A percentile compares a stretch with the other conserved stretches of the same genome.
Evolutionary conservation across 2,797 vertebrate genomes (phyloP).

Genomic region (Menidia menidia): DNA sequence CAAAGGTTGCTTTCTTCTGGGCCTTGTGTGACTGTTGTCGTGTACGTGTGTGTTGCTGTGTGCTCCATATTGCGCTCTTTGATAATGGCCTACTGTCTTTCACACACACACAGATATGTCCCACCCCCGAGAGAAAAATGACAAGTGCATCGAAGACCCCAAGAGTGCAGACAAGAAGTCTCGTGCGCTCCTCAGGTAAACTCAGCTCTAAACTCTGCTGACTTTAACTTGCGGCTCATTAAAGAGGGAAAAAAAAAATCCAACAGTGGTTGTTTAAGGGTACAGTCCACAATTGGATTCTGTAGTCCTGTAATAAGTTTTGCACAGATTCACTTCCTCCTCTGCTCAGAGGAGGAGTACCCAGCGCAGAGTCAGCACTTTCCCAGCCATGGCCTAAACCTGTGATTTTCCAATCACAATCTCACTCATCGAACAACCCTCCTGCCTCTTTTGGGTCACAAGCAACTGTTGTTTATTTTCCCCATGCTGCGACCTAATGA

Average conservation of each 20-base stretch:
- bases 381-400: constrained; percentile 38
- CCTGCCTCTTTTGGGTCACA: constrained; percentile 50
- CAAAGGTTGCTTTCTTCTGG: constrained; percentile 86
- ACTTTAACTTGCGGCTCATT: background rate
- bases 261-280: too few species aligned
- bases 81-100: constrained; percentile 78
- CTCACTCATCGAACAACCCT: constrained; percentile 52
- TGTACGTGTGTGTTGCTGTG: constrained; percentile 43
- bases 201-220: background rate
- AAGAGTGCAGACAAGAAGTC: constrained; percentile 93
- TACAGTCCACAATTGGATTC: too few species aligned
- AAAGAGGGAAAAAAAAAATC: too few species aligned
- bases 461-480: constrained; percentile 63
- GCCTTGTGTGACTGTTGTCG: constrained; percentile 73
- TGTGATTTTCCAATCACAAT: constrained; percentile 60
- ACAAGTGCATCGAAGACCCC: constrained; percentile 91
- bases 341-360: background rate
- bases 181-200: constrained; percentile 89
- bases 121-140: constrained; percentile 88
- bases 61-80: constrained; percentile 74
- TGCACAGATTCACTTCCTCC: constrained; percentile 3
- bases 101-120: constrained; percentile 87
- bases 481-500: constrained; percentile 69
- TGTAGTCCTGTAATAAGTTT: constrained; percentile 33
- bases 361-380: background rate